Evolutionary conservation across 23 tunicate species (phyloP).

Genomic region (Corella eumyota): DNA sequence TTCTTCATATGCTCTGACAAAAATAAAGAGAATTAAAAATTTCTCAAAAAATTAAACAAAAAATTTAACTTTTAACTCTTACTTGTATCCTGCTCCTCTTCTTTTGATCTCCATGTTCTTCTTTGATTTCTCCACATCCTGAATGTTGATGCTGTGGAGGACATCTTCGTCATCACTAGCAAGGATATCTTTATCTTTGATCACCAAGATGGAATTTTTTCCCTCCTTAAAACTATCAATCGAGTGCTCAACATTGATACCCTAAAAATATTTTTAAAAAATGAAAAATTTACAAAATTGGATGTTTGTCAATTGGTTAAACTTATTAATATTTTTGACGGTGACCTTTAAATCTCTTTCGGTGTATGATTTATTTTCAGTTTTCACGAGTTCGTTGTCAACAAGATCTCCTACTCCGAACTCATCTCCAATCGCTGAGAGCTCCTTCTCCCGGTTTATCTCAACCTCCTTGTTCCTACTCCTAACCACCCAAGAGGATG

Average conservation of each 20-base stretch:
- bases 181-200: conserved; percentile 82
- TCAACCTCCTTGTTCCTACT: conserved; percentile 26
- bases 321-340: no score
- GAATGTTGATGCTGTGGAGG: conserved; percentile 52
- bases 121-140: conserved; percentile 71
- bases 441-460: conserved; percentile 52
- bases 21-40: not conserved
- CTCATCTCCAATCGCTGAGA: conserved; percentile 32
- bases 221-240: conserved; percentile 83
- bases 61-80: not conserved
- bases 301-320: no score
- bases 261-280: conserved; percentile 24
- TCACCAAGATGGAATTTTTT: conserved; percentile 47
- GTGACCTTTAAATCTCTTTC: conserved; percentile 52
- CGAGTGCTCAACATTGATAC: conserved; percentile 85
- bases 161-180: conserved; percentile 90
- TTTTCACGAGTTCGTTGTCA: conserved; percentile 27
- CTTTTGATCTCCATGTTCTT: conserved; percentile 45
- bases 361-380: conserved; percentile 23
- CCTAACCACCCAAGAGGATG: conserved; percentile 67
- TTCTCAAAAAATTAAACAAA: not conserved
- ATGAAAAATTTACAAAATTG: not conserved
- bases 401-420: conserved; percentile 71
- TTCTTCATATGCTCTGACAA: conserved; percentile 74
- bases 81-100: conserved; percentile 64